Conservation (phyloP, 2,888 invertebrate genomes). For the Chromoteleia sp. region DNA sequence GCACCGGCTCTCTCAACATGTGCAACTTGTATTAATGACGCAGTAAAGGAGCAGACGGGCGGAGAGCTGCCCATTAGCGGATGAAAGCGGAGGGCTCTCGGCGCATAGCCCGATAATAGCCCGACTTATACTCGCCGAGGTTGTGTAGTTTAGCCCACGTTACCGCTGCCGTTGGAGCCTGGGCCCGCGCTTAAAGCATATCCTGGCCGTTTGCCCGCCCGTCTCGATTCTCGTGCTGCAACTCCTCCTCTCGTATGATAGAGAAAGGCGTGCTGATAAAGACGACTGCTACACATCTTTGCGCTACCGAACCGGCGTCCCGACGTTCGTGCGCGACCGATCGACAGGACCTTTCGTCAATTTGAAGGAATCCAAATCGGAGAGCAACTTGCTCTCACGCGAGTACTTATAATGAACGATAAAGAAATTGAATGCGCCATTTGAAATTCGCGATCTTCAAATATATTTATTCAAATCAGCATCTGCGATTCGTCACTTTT, state of each 20-base stretch:
- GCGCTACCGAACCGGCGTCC: conserved; percentile 38
- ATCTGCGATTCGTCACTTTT: too few relatives aligned
- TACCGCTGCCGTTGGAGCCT: conserved; percentile 74
- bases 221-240: conserved; percentile 72
- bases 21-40: conserved; percentile 85
- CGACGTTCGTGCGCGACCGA: too few relatives aligned
- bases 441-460: too few relatives aligned
- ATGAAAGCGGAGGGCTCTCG: conserved; percentile 85
- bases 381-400: too few relatives aligned
- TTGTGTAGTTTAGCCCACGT: conserved; percentile 83
- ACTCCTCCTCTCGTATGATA: conserved; percentile 47
- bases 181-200: conserved; percentile 71
- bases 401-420: too few relatives aligned
- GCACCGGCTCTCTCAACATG: conserved; percentile 84
- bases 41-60: conserved; percentile 84
- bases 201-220: conserved; percentile 81
- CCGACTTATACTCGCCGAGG: conserved; percentile 83
- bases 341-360: too few relatives aligned
- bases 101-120: conserved; percentile 84
- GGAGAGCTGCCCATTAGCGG: conserved; percentile 85
- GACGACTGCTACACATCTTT: conserved; percentile 51
- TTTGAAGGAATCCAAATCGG: too few relatives aligned
- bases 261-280: conserved; percentile 53
- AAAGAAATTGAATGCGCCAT: too few relatives aligned
- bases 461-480: too few relatives aligned